Conservation (phyloP, 2,797 vertebrate genomes). For the Rhinatrema bivittatum region DNA sequence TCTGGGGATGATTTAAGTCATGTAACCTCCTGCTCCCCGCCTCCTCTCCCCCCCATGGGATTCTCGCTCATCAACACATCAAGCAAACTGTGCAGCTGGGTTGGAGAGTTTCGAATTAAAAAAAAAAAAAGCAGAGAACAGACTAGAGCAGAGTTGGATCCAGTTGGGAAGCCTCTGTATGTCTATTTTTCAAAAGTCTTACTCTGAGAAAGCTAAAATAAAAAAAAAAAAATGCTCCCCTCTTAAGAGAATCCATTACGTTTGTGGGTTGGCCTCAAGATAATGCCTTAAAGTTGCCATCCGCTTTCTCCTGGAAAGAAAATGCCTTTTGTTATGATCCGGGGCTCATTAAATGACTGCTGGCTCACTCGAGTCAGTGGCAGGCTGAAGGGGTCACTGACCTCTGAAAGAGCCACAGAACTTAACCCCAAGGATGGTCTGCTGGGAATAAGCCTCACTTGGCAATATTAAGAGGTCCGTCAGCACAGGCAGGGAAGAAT, state of each 20-base stretch:
- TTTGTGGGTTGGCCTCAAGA: background rate
- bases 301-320: background rate
- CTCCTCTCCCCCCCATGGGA: slow-evolving; percentile 35
- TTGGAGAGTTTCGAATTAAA: background rate
- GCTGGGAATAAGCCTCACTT: too few species aligned
- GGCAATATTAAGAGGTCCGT: too few species aligned
- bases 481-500: too few species aligned
- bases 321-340: background rate
- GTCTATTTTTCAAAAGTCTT: background rate
- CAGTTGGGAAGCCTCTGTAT: background rate
- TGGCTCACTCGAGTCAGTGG: too few species aligned
- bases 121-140: background rate
- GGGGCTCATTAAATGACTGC: too few species aligned
- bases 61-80: slow-evolving; percentile 57
- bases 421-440: too few species aligned
- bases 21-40: too few species aligned
- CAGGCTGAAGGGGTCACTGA: too few species aligned
- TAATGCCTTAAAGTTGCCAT: background rate
- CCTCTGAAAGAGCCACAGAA: too few species aligned
- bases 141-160: background rate
- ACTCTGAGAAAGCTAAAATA: background rate
- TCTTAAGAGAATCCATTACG: background rate
- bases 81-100: slow-evolving; percentile 38
- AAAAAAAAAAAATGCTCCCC: background rate
- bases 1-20: slow-evolving; percentile 59